Percentiles rank a stretch among this genome's conserved stretches.
Conservation (phyloP, 2,888 invertebrate species). For the Drosophila lacicola region DNA sequence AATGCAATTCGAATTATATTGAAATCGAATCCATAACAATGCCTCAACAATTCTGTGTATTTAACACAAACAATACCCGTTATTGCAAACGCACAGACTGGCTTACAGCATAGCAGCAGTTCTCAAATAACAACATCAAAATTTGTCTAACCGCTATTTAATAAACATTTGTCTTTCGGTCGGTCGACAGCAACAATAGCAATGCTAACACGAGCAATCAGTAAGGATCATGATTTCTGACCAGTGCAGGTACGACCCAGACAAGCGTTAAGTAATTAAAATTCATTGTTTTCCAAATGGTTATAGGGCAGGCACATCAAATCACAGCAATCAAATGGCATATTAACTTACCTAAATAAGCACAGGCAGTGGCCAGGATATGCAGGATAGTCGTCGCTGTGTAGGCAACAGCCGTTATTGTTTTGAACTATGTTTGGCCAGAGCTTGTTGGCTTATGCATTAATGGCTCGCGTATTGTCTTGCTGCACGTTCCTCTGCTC, state of each 20-base stretch:
- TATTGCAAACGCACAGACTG: not conserved
- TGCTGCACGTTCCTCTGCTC: slow-evolving; percentile 1
- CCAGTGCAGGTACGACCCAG: slow-evolving; percentile 29
- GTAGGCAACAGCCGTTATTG: slow-evolving; percentile 24
- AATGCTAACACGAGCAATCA: slow-evolving; percentile 11
- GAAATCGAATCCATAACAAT: slow-evolving; percentile 3
- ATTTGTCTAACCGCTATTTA: slow-evolving; percentile 27
- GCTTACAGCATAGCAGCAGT: slow-evolving; percentile 14
- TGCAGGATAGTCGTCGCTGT: slow-evolving; percentile 10
- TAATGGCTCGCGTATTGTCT: slow-evolving; percentile 48
- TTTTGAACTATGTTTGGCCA: slow-evolving; percentile 32
- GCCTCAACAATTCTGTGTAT: not conserved
- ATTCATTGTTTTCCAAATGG: slow-evolving; percentile 60
- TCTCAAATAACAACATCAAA: slow-evolving; percentile 4
- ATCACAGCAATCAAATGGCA: slow-evolving; percentile 73
- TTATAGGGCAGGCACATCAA: slow-evolving; percentile 20
- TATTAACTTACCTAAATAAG: slow-evolving; percentile 77
- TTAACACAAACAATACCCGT: slow-evolving; percentile 22
- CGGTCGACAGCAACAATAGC: slow-evolving; percentile 24
- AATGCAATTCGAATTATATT: slow-evolving; percentile 23
- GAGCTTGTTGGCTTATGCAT: slow-evolving; percentile 59
- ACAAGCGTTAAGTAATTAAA: slow-evolving; percentile 76
- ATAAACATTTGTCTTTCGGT: slow-evolving; percentile 43
- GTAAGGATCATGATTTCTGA: slow-evolving; percentile 39
- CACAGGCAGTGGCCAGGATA: slow-evolving; percentile 32